Conservation (phyloP, 2,797 vertebrate species). For the Cynopterus sphinx region DNA sequence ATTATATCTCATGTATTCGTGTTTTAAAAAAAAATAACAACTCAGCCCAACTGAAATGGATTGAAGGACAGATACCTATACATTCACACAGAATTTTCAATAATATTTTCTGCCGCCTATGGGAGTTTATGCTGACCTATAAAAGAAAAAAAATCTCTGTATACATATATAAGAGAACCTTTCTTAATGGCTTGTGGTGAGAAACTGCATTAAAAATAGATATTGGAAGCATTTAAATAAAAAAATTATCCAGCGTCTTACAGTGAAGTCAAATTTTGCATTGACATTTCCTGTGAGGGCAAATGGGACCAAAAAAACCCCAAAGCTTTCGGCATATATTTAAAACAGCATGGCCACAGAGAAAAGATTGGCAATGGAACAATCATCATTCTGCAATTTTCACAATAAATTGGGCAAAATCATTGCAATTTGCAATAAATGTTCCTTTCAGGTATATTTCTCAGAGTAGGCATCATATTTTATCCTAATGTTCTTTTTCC, state of each 20-base stretch:
- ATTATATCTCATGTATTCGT: background rate
- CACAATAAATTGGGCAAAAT: slow-evolving; percentile 67
- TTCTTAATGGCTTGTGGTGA: slow-evolving; percentile 53
- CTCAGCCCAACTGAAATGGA: background rate
- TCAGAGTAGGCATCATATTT: slow-evolving; percentile 8
- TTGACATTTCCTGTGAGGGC: slow-evolving; percentile 23
- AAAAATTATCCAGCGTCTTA: slow-evolving; percentile 63
- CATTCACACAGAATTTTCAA: background rate
- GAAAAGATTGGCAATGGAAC: slow-evolving; percentile 56
- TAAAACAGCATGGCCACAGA: slow-evolving; percentile 60
- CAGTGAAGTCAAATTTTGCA: slow-evolving; percentile 52
- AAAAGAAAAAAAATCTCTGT: slow-evolving; percentile 12
- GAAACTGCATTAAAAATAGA: slow-evolving; percentile 65
- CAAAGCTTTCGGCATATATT: slow-evolving; percentile 45
- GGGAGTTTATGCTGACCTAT: slow-evolving; percentile 55
- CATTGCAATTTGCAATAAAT: slow-evolving; percentile 65
- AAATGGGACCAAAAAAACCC: background rate
- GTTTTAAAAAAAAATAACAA: background rate
- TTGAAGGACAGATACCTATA: background rate
- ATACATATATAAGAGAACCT: slow-evolving; percentile 44
- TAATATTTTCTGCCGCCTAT: slow-evolving; percentile 39
- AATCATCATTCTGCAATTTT: slow-evolving; percentile 62
- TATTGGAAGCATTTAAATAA: slow-evolving; percentile 62
- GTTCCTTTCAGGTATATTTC: slow-evolving; percentile 28
- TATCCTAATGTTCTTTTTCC: slow-evolving; percentile 5